Evolutionary conservation across 2,888 invertebrate genomes (phyloP).

Genomic region (Macropis europaea): DNA sequence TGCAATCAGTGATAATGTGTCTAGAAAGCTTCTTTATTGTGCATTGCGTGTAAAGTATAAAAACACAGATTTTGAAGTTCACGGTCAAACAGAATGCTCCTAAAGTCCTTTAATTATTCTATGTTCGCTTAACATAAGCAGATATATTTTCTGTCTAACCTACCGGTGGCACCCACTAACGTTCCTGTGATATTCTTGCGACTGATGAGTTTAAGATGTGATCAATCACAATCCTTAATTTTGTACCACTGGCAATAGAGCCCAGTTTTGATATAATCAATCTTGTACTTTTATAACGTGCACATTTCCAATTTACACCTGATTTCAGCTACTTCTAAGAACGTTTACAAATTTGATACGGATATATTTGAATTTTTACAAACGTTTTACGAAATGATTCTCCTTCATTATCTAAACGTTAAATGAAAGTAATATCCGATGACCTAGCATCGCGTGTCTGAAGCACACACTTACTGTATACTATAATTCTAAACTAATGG

Average conservation of each 20-base stretch:
- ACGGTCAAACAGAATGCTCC: background rate
- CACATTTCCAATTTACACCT: constrained; percentile 25
- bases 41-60: background rate
- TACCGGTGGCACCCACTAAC: constrained; percentile 45
- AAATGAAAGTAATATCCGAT: background rate
- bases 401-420: background rate
- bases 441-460: background rate
- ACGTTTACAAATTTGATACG: constrained; percentile 38
- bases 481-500: background rate
- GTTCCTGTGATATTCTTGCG: constrained; percentile 58
- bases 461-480: background rate
- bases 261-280: constrained; percentile 35
- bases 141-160: constrained; percentile 9
- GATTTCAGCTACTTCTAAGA: constrained; percentile 7
- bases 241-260: constrained; percentile 37
- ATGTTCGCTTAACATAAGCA: constrained; percentile 6
- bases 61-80: background rate
- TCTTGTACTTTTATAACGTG: constrained; percentile 39
- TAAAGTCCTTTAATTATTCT: background rate
- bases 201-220: constrained; percentile 49
- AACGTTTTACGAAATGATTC: background rate
- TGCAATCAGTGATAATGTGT: background rate
- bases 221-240: constrained; percentile 35
- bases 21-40: background rate
- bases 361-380: constrained; percentile 23